phyloP scores from a whole-genome alignment of 2,113 vertebrate species.

The Cynocephalus volans region DNA sequence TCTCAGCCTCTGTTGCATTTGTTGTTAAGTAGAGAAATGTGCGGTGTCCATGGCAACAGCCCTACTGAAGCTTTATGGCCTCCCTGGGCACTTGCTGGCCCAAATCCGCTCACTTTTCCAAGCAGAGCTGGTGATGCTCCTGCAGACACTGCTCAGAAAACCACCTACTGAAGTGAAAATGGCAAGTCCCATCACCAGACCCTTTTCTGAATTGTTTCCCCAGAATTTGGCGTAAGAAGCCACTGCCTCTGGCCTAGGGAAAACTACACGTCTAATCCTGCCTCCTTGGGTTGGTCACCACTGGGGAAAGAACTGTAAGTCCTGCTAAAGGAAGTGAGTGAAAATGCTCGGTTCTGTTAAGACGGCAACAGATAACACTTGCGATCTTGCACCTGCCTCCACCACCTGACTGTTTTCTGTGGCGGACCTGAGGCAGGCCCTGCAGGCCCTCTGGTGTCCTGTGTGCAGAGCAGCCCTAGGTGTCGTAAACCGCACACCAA shows the following conservation, averaged over 20 bases:
- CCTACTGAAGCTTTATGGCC: conserved; percentile 77
- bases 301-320: background rate
- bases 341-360: background rate
- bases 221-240: conserved; percentile 5
- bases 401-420: background rate
- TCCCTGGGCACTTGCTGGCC: conserved; percentile 59
- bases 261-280: background rate
- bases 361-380: background rate
- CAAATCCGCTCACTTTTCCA: conserved; percentile 61
- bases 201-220: background rate
- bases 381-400: background rate
- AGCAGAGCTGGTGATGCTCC: conserved; percentile 71
- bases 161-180: background rate
- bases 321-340: background rate
- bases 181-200: background rate
- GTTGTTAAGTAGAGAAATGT: conserved; percentile 74
- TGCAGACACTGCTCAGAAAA: conserved; percentile 5
- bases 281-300: background rate
- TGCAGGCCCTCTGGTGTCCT: background rate
- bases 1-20: conserved; percentile 72
- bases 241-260: background rate
- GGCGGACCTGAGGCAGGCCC: background rate
- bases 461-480: background rate
- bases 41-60: conserved; percentile 80
- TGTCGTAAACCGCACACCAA: fast-evolving